These are phyloP conservation scores for Phrynocephalus versicolor DNA, from an alignment of 2,113 vertebrate genomes.

Conservation along the genomic window DNA sequence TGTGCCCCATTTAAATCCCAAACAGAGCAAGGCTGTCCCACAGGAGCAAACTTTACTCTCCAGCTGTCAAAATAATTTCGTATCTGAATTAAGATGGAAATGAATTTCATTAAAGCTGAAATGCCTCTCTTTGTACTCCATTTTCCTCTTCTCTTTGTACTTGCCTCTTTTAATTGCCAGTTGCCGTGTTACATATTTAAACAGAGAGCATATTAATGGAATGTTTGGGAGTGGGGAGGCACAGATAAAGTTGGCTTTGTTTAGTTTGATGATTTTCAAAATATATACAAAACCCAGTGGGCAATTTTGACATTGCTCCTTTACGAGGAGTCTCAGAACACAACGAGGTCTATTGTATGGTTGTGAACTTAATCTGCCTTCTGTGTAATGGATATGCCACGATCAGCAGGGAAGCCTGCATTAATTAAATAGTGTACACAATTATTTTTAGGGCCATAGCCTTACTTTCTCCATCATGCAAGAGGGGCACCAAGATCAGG, in stretches of 20 bases:
- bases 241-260: neutral
- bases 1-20: slow-evolving; percentile 61
- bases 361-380: slow-evolving; percentile 1
- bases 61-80: slow-evolving; percentile 66
- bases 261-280: accelerated
- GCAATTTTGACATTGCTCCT: neutral
- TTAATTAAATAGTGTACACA: neutral
- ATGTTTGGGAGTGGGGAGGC: neutral
- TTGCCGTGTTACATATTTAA: slow-evolving; percentile 29
- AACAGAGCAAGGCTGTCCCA: slow-evolving; percentile 59
- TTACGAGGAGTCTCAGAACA: neutral
- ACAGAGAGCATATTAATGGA: slow-evolving; percentile 15
- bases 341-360: neutral
- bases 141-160: slow-evolving; percentile 21
- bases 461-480: accelerated
- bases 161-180: slow-evolving; percentile 17
- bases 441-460: neutral
- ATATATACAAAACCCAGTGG: neutral
- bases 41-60: slow-evolving; percentile 52
- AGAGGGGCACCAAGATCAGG: neutral
- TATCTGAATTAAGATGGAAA: slow-evolving; percentile 66
- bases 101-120: slow-evolving; percentile 23
- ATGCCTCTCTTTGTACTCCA: slow-evolving; percentile 12
- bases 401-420: neutral
- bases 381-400: neutral